phyloP scores from a whole-genome alignment of 1,140 invertebrate species.

The Lucilia sericata region DNA sequence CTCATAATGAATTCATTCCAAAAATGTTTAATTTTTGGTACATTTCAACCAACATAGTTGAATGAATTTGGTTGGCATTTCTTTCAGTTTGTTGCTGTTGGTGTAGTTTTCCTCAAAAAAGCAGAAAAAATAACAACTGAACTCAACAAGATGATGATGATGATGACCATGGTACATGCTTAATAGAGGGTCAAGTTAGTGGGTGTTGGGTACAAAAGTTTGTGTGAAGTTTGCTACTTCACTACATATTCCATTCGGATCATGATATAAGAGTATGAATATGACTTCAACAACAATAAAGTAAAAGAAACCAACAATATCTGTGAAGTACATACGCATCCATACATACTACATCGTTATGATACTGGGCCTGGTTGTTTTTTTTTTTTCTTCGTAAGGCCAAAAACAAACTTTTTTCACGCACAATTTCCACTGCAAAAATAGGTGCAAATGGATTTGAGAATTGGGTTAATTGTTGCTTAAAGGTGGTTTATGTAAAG shows the following conservation, averaged over 20 bases:
- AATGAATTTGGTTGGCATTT: background rate
- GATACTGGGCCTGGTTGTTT: too few relatives aligned
- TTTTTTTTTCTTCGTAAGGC: background rate
- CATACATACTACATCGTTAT: too few relatives aligned
- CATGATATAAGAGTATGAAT: background rate
- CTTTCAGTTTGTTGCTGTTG: background rate
- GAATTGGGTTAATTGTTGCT: slow-evolving; percentile 67
- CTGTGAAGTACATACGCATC: too few relatives aligned
- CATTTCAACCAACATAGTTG: background rate
- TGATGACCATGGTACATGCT: background rate
- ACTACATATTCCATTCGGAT: background rate
- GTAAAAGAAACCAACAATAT: background rate
- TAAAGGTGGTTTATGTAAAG: slow-evolving; percentile 53
- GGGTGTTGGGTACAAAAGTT: background rate
- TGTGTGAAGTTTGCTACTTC: background rate
- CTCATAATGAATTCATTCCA: too few relatives aligned
- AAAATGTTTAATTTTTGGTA: too few relatives aligned
- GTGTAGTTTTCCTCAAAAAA: background rate
- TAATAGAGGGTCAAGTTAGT: background rate
- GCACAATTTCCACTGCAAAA: slow-evolving; percentile 19
- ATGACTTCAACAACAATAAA: background rate
- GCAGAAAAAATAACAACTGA: background rate
- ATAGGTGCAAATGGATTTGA: slow-evolving; percentile 66
- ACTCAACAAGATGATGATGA: background rate
- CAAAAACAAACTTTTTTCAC: slow-evolving; percentile 5